Evolutionary conservation across 2,113 vertebrate species (phyloP).

Genomic region (Agelaius phoeniceus): DNA sequence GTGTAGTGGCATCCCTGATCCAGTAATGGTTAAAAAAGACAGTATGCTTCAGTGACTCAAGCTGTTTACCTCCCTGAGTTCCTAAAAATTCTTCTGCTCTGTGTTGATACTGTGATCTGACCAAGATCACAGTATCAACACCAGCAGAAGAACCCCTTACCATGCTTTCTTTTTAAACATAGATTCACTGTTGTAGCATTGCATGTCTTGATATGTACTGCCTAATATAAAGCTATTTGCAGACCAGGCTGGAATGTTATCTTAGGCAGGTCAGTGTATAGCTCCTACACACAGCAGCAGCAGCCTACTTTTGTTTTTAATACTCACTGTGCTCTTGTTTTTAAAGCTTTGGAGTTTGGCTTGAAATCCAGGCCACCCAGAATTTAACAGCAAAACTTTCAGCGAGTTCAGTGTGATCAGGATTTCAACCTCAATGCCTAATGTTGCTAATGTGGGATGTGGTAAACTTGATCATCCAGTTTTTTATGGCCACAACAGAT

Average conservation of each 20-base stretch:
- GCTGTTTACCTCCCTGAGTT: background rate
- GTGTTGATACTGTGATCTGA: background rate
- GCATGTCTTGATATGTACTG: background rate
- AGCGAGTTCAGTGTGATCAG: background rate
- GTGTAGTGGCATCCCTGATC: background rate
- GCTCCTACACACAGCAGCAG: background rate
- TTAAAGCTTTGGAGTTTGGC: constrained; percentile 15
- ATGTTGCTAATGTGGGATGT: constrained; percentile 51
- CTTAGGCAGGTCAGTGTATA: background rate
- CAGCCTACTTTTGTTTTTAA: background rate
- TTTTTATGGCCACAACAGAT: constrained; percentile 66
- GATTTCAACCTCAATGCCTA: constrained; percentile 27
- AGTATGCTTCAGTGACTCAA: background rate
- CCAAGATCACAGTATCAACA: background rate
- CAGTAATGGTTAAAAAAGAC: background rate
- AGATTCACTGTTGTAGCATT: background rate
- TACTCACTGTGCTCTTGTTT: constrained; percentile 1
- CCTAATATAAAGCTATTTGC: background rate
- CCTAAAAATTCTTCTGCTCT: background rate
- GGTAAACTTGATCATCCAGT: constrained; percentile 59
- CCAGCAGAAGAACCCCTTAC: background rate
- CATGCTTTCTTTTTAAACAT: background rate
- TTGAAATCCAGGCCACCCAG: background rate
- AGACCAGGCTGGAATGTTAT: background rate
- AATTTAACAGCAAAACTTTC: background rate